Evolutionary conservation across 2,797 vertebrate genomes (phyloP).

Genomic region (Melanotaenia boesemani): DNA sequence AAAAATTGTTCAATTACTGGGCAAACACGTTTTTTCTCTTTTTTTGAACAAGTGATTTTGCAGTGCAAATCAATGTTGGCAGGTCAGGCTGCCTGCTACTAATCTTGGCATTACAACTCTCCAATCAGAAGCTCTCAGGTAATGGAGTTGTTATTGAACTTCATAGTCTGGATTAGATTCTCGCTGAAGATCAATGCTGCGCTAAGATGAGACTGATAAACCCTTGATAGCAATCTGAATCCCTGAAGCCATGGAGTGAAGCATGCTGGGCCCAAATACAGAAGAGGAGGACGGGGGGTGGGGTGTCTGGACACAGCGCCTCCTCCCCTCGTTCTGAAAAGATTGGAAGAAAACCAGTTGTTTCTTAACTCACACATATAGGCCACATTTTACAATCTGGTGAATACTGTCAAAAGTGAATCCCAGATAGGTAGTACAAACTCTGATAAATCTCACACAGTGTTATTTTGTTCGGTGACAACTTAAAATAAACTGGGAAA

Average conservation of each 20-base stretch:
- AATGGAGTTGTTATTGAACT: constrained; percentile 99
- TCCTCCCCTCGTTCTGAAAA: constrained; percentile 36
- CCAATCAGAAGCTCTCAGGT: constrained; percentile 97
- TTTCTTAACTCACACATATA: constrained; percentile 41
- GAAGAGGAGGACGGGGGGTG: constrained; percentile 61
- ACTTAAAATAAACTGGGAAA: neutral
- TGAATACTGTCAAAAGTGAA: constrained; percentile 6
- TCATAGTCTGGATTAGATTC: constrained; percentile 99
- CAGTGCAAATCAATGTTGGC: constrained; percentile 99
- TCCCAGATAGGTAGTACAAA: constrained; percentile 3
- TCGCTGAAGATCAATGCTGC: constrained; percentile 97
- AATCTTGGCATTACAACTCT: constrained; percentile 98
- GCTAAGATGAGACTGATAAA: constrained; percentile 99
- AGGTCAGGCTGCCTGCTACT: constrained; percentile 97
- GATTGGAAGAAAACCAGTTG: constrained; percentile 53
- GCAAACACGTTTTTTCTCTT: constrained; percentile 91
- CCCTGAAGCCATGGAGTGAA: constrained; percentile 92
- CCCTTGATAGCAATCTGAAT: constrained; percentile 98
- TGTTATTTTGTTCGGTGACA: constrained; percentile 15
- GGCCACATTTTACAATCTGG: constrained; percentile 32
- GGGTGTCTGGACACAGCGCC: constrained; percentile 62
- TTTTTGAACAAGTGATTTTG: constrained; percentile 97
- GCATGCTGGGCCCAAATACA: constrained; percentile 86
- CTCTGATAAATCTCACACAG: neutral
- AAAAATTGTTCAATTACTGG: constrained; percentile 97